Percentiles rank a stretch among this genome's conserved stretches.
Conservation (phyloP, 92 coral and sea anemone genomes). For the Porites cylindrica region DNA sequence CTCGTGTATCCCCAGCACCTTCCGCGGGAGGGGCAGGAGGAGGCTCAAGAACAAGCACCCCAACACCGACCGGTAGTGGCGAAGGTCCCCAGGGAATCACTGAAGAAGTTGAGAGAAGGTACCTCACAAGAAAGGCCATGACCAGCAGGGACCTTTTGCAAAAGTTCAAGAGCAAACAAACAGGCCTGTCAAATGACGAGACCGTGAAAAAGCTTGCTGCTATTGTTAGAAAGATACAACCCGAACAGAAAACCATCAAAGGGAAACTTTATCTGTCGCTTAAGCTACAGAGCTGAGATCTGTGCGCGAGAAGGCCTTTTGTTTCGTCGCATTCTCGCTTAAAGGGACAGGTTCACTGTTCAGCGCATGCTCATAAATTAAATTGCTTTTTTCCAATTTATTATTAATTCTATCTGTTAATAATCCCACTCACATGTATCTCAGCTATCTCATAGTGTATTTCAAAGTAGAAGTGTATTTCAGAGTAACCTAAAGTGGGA, state of each 20-base stretch:
- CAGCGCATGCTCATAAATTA: no score
- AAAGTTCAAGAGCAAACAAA: slow-evolving; percentile 91
- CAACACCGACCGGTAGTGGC: slow-evolving; percentile 81
- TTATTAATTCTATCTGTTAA: no score
- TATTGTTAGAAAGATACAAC: slow-evolving; percentile 82
- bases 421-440: no score
- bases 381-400: no score
- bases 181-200: slow-evolving; percentile 93
- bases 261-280: slow-evolving; percentile 92
- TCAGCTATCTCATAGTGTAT: no score
- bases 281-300: slow-evolving; percentile 35
- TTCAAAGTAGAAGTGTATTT: no score
- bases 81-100: slow-evolving; percentile 93
- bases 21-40: slow-evolving; percentile 49
- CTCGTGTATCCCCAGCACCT: slow-evolving; percentile 83
- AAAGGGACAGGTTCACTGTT: no score
- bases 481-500: no score
- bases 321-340: no score
- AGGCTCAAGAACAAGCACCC: slow-evolving; percentile 78
- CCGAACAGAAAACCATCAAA: slow-evolving; percentile 90
- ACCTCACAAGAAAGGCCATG: slow-evolving; percentile 98
- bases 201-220: slow-evolving; percentile 94
- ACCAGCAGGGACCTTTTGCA: slow-evolving; percentile 96
- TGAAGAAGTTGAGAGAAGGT: slow-evolving; percentile 93
- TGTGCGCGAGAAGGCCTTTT: no score